Base-by-base conservation (phyloP, 2,797 vertebrate genomes). In the Tapirus indicus region DNA sequence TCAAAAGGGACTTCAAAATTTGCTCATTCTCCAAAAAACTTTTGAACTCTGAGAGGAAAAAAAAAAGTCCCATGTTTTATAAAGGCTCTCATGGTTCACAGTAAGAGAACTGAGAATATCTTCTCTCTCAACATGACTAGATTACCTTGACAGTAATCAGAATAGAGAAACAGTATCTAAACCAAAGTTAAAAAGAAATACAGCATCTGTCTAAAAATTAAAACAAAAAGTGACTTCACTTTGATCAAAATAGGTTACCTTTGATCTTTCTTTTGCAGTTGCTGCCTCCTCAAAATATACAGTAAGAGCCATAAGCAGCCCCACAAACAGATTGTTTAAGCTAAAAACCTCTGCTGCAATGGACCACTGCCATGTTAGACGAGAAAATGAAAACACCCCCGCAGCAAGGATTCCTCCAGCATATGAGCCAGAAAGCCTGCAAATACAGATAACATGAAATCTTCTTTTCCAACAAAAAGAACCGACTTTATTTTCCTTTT, bases 291-390 rank as follows among this genome's bases (percentile, higher is more conserved):
- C 98, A 97, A 99, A 99, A 98, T 96, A 98, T 97, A 98, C 98
- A 2, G 98, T 98, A 97, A 99, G 99, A 97, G 99, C 99, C 98
- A 99, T 99, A 96, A 99, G 99, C 98, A 99, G 98, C 85, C 99
- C 99, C 93, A 99, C 98, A 98, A 99, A 99, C 98, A 99, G 98
- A 99, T 99, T 99, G 99, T 99, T 99, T 98, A 99, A 99, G 98
- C 99, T 99, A 97, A 99, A 99, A 99, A 99, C 99, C 99, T 99
- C 99, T 0, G 99, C 99, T 89, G 99, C 97, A 98, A 99, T 98
- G 97, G 99, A 99, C 99, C 99, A 99, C 98, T 99, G 99, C 99
- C 99, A 99, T 98, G 99, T 99, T 95, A 99, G 99, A 97, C 99
- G 99, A 97, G 99, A 99, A 97, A 99, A 99, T 20, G 99, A 99